Conservation (phyloP, 2,113 vertebrate genomes). For the Noturus placidus region DNA sequence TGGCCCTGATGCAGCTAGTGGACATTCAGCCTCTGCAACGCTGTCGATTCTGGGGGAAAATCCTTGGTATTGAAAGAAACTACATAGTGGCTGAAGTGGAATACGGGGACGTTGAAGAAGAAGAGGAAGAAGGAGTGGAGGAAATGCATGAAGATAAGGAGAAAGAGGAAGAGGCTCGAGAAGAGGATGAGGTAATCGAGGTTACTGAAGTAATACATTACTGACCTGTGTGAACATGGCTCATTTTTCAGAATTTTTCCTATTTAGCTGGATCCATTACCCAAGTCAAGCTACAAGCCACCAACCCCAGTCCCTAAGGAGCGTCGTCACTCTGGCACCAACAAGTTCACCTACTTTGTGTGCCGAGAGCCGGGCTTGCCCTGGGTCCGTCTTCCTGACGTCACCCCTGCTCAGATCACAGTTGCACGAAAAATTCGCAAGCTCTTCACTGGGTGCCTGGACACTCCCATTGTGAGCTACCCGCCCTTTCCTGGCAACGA, state of each 20-base stretch:
- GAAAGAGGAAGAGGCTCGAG: constrained; percentile 43
- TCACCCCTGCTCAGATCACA: constrained; percentile 86
- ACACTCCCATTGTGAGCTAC: constrained; percentile 80
- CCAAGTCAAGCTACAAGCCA: constrained; percentile 77
- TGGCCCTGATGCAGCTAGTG: constrained; percentile 86
- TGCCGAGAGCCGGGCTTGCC: constrained; percentile 85
- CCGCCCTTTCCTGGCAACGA: constrained; percentile 93
- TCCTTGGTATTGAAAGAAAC: constrained; percentile 81
- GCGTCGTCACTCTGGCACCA: constrained; percentile 77
- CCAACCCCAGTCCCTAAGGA: constrained; percentile 80
- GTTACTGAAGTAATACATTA: background rate
- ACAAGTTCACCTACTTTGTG: constrained; percentile 91
- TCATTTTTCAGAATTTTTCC: background rate
- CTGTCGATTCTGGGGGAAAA: constrained; percentile 94
- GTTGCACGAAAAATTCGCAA: constrained; percentile 83
- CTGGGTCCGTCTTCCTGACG: constrained; percentile 85
- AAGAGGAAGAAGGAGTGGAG: constrained; percentile 74
- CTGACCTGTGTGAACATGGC: background rate
- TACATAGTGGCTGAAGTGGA: constrained; percentile 90
- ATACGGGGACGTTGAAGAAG: constrained; percentile 78
- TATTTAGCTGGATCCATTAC: constrained; percentile 68
- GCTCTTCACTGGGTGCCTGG: constrained; percentile 85
- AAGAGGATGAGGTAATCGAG: constrained; percentile 47
- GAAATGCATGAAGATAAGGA: constrained; percentile 61
- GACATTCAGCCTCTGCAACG: constrained; percentile 74